Conservation (phyloP, 2,888 invertebrate genomes). For the Anoplius nigerrimus region DNA sequence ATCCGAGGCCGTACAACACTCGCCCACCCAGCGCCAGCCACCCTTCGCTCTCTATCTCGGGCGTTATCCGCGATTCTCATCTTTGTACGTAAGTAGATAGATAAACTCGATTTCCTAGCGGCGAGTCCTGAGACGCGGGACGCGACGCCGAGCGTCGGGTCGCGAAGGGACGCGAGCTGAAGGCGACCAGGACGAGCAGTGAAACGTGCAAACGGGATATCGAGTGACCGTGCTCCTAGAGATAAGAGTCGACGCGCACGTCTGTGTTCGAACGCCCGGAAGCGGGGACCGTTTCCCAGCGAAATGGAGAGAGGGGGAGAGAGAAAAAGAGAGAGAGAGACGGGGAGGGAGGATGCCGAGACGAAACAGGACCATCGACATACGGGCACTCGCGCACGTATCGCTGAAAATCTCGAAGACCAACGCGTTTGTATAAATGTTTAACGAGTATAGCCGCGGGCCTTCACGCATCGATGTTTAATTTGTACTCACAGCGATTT, state of each 20-base stretch:
- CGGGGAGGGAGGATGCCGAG: background rate
- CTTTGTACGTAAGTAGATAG: conserved; percentile 52
- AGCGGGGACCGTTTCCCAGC: background rate
- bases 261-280: too few species aligned
- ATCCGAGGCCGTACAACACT: background rate
- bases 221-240: too few species aligned
- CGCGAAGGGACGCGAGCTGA: conserved; percentile 13
- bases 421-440: conserved; percentile 45
- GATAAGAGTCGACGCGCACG: background rate
- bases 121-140: conserved; percentile 24
- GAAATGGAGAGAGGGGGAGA: background rate
- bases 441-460: conserved; percentile 35
- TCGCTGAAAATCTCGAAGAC: conserved; percentile 35
- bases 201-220: conserved; percentile 19
- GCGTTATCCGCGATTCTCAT: conserved; percentile 32
- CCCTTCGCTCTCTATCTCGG: conserved; percentile 5
- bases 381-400: conserved; percentile 17
- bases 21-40: background rate
- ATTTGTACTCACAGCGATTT: conserved; percentile 49
- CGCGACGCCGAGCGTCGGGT: background rate
- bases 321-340: too few species aligned
- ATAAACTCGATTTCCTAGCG: conserved; percentile 46
- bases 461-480: conserved; percentile 44
- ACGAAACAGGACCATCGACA: too few species aligned
- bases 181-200: conserved; percentile 16